Base-by-base conservation (phyloP, 2,797 vertebrate species). In the Phrynocephalus vlangalii region DNA sequence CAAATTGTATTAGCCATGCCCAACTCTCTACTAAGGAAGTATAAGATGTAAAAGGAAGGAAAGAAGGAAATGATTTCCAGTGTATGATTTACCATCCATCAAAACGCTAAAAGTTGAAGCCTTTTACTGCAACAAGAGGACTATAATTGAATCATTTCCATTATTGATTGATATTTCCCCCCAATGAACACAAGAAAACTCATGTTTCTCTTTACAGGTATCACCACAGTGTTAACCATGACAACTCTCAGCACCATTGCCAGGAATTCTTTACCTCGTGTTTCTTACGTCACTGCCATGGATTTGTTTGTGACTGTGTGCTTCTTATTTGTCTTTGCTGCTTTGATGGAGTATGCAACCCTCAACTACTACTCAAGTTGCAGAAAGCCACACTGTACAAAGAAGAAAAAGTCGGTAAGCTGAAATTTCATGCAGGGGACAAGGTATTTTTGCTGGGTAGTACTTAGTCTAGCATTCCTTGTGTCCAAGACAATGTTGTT, bases 241-340 rank as follows among this genome's bases (percentile, higher is more conserved):
- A 99, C 99, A 79, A 99, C 99, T 0, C 97, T 99, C 93, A 99
- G 99, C 90, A 98, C 98, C 18, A 98, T 99, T 79, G 98, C 98
- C 73, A 96, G 98, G 94, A 99, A 98, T 0, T 99, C 99, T 0
- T 93, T 99, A 84, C 99, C 99, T 24, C 97, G 98, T 33, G 99
- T 99, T 79, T 99, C 98, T 60, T 99, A 99, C 0, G 96, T 99
- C 96, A 99, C 99, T 0, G 98, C 99, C 91, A 99, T 99, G 98
- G 99, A 99, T 93, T 97, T 99, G 71, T 99, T 99, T 63, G 98
- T 99, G 94, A 99, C 99, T 0, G 98, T 99, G 86, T 99, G 99
- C 96, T 99, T 99, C 97, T 95, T 99, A 11, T 99, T 99, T 79
- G 99, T 99, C 89, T 99, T 99, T n/a, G 99, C 98, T 26, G 98